A percentile compares a stretch with the other conserved stretches of the same genome.
These are phyloP conservation scores for Cosmopolites sordidus DNA, from an alignment of 2,888 invertebrate species.

Conservation along the genomic window DNA sequence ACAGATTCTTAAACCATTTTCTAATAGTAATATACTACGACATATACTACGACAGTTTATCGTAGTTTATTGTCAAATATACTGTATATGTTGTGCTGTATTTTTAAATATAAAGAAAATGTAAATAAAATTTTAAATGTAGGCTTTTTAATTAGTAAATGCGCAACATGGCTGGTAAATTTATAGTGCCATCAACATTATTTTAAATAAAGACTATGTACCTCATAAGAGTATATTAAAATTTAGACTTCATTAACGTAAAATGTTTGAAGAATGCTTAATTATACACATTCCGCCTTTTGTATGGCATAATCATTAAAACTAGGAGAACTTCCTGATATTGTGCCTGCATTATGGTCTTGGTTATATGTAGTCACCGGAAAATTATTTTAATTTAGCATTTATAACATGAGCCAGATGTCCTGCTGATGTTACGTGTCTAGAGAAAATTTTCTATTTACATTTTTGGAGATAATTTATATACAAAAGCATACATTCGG, in stretches of 20 bases:
- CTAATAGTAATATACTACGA: too few relatives aligned
- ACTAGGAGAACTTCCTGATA: constrained; percentile 22
- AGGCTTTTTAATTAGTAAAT: not conserved
- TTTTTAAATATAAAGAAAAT: too few relatives aligned
- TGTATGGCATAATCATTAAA: constrained; percentile 18
- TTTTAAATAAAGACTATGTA: not conserved
- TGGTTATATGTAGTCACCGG: not conserved
- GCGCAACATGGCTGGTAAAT: not conserved
- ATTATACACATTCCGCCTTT: constrained; percentile 21
- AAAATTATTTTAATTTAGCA: constrained; percentile 21
- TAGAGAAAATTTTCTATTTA: not conserved
- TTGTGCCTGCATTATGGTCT: not conserved
- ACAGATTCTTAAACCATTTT: too few relatives aligned
- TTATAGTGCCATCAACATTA: not conserved
- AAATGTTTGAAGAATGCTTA: constrained; percentile 21
- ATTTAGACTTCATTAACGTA: constrained; percentile 21
- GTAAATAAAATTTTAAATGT: too few relatives aligned
- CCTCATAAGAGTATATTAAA: constrained; percentile 16
- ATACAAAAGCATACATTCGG: too few relatives aligned
- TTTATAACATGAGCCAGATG: constrained; percentile 4
- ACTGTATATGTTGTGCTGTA: too few relatives aligned
- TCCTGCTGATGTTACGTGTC: constrained; percentile 1
- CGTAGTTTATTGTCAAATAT: too few relatives aligned
- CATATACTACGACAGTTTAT: too few relatives aligned
- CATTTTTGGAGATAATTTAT: constrained; percentile 6